Percentiles rank a stretch among this genome's conserved stretches.
These are phyloP conservation scores for Myripristis jacobus DNA, from an alignment of 2,797 vertebrate genomes.

Conservation along the genomic window DNA sequence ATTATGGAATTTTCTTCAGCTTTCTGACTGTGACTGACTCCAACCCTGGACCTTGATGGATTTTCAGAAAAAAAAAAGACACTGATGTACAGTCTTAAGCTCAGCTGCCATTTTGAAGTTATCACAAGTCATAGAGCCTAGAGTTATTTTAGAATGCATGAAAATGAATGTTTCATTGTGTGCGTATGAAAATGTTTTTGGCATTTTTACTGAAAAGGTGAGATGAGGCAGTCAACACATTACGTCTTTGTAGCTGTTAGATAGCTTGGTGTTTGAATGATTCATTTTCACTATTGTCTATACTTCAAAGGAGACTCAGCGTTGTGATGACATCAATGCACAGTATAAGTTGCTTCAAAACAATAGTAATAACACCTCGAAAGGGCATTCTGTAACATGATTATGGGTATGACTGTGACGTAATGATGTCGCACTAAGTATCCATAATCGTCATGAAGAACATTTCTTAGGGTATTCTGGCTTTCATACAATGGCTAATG, in stretches of 20 bases:
- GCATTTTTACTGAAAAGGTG: slow-evolving; percentile 32
- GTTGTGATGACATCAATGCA: slow-evolving; percentile 21
- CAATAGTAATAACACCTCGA: background rate
- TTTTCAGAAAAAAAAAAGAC: slow-evolving; percentile 28
- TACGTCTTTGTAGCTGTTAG: slow-evolving; percentile 22
- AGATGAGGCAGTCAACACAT: background rate
- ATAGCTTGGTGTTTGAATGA: slow-evolving; percentile 36
- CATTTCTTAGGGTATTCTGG: too few species aligned
- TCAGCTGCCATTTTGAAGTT: slow-evolving; percentile 60
- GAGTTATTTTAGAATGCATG: slow-evolving; percentile 65
- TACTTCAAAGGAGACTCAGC: slow-evolving; percentile 20
- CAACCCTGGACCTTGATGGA: background rate
- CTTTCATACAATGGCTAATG: background rate
- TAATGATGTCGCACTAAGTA: background rate
- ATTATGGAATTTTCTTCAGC: slow-evolving; percentile 12
- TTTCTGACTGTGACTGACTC: slow-evolving; percentile 15
- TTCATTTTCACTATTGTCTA: slow-evolving; percentile 28
- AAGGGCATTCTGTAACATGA: background rate
- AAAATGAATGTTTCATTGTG: slow-evolving; percentile 53
- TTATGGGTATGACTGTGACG: background rate
- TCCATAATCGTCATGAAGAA: background rate
- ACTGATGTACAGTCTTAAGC: slow-evolving; percentile 37
- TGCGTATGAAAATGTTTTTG: slow-evolving; percentile 37
- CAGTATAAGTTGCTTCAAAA: background rate
- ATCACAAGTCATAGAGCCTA: slow-evolving; percentile 23